Percentiles rank a stretch among this genome's conserved stretches.
These are phyloP conservation scores for Sebastes taczanowskii DNA, from an alignment of 2,797 vertebrate species.

Conservation along the genomic window DNA sequence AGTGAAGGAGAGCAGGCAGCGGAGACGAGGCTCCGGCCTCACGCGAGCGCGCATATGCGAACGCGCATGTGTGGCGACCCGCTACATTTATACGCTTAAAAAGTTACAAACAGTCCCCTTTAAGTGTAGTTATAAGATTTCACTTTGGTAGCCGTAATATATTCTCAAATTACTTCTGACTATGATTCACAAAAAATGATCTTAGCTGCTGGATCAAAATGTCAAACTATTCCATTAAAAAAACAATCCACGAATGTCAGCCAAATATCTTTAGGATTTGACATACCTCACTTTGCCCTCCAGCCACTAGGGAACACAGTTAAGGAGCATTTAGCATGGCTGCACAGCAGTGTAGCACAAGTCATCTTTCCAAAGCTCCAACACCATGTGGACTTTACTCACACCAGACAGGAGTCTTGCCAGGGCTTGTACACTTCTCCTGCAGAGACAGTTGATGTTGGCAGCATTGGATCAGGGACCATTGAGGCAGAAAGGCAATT, in stretches of 20 bases:
- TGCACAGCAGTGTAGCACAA: neutral
- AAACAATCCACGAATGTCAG: neutral
- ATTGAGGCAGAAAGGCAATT: constrained; percentile 24
- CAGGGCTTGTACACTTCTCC: neutral
- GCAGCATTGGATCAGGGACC: constrained; percentile 6
- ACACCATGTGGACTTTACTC: constrained; percentile 14
- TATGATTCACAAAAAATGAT: no score
- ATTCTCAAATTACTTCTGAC: no score
- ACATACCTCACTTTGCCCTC: neutral
- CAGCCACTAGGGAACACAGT: neutral
- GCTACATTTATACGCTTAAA: no score
- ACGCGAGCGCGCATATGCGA: no score
- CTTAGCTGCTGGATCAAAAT: neutral
- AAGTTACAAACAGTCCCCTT: no score
- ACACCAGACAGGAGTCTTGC: constrained; percentile 13
- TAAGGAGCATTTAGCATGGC: neutral
- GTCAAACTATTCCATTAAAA: neutral
- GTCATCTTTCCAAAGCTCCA: neutral
- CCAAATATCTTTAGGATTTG: neutral
- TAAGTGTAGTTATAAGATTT: no score
- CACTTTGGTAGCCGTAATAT: no score
- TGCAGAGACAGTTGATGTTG: constrained; percentile 5
- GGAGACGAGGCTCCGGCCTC: no score
- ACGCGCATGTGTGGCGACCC: no score
- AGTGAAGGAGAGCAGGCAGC: no score